Evolutionary conservation across 2,888 invertebrate species (phyloP).

Genomic region (Eupithecia vulgata): DNA sequence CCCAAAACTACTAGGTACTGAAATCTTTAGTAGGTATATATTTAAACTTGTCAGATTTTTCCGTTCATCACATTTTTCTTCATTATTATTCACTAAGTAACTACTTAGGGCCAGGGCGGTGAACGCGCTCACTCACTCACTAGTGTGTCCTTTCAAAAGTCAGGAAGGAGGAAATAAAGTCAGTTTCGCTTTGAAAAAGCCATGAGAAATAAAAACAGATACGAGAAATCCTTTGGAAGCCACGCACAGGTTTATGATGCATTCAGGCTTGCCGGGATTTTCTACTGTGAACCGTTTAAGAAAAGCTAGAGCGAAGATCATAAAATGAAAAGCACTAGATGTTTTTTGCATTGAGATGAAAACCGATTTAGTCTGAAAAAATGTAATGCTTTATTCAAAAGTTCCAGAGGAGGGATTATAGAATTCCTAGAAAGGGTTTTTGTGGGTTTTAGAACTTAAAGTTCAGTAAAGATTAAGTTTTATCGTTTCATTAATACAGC

Average conservation of each 20-base stretch:
- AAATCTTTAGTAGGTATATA: too few species aligned
- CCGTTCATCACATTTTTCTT: not conserved
- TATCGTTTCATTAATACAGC: not conserved
- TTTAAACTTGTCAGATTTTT: not conserved
- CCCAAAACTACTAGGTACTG: too few species aligned
- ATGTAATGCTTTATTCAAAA: not conserved
- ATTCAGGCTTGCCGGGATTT: conserved; percentile 53
- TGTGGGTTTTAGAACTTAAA: not conserved
- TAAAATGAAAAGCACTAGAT: not conserved
- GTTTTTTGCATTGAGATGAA: conserved; percentile 10
- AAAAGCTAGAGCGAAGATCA: conserved; percentile 26
- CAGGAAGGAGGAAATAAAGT: conserved; percentile 31
- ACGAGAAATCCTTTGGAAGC: conserved; percentile 51
- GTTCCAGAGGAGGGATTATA: not conserved
- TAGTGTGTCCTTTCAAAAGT: conserved; percentile 13
- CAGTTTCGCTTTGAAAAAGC: conserved; percentile 40
- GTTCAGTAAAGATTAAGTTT: not conserved
- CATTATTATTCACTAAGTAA: not conserved
- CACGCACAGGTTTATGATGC: conserved; percentile 54
- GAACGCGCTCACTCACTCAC: not conserved
- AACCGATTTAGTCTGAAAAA: not conserved
- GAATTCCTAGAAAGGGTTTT: not conserved
- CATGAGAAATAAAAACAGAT: conserved; percentile 46
- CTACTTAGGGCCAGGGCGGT: too few species aligned
- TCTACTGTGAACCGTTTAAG: conserved; percentile 48